These are phyloP conservation scores for Drosophila robusta DNA, from an alignment of 2,888 invertebrate species.

Conservation along the genomic window DNA sequence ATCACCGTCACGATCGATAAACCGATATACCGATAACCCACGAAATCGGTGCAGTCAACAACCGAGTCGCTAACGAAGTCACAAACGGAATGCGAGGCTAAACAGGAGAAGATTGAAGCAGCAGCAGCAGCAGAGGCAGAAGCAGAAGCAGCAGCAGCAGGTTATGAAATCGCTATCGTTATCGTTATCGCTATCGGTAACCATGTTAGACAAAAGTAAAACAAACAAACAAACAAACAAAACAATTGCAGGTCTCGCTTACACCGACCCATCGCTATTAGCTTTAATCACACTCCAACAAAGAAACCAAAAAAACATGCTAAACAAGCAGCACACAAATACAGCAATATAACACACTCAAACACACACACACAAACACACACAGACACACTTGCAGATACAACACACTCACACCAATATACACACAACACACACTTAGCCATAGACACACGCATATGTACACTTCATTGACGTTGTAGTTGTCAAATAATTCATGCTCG, in stretches of 20 bases:
- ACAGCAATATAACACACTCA: slow-evolving; percentile 11
- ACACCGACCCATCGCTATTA: slow-evolving; percentile 49
- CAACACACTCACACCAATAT: slow-evolving; percentile 13
- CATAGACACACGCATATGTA: slow-evolving; percentile 44
- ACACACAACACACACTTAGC: slow-evolving; percentile 27
- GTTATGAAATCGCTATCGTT: slow-evolving; percentile 36
- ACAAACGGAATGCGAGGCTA: slow-evolving; percentile 7
- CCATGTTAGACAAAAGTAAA: slow-evolving; percentile 22
- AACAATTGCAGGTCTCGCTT: slow-evolving; percentile 35
- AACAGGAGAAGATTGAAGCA: slow-evolving; percentile 8
- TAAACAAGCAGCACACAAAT: slow-evolving; percentile 7
- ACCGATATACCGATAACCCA: slow-evolving; percentile 25
- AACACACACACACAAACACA: slow-evolving; percentile 1
- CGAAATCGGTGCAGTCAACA: slow-evolving; percentile 36
- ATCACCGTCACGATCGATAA: slow-evolving; percentile 25
- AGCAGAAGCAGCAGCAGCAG: slow-evolving; percentile 34
- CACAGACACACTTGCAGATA: slow-evolving; percentile 12
- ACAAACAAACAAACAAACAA: slow-evolving; percentile 4
- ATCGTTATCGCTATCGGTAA: slow-evolving; percentile 31
- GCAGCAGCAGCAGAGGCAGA: slow-evolving; percentile 12
- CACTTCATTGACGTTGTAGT: slow-evolving; percentile 75
- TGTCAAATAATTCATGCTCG: slow-evolving; percentile 79
- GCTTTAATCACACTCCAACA: slow-evolving; percentile 28
- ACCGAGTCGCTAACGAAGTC: slow-evolving; percentile 12
- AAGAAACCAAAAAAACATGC: not conserved